Evolutionary conservation across 1,140 invertebrate species (phyloP).

Genomic region (Drosophila arawakana): DNA sequence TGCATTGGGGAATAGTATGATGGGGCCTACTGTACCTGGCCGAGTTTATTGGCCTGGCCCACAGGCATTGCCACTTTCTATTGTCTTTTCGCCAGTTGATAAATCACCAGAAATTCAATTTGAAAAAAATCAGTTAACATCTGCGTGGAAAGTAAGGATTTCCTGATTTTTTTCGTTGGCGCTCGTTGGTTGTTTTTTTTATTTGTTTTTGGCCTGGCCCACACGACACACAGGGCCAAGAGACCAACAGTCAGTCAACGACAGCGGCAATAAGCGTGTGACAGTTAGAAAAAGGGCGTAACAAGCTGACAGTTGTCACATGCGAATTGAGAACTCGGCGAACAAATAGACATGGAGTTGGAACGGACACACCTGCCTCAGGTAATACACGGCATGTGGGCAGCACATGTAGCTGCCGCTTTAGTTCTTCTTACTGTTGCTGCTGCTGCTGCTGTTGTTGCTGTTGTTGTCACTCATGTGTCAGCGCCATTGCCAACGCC

Average conservation of each 20-base stretch:
- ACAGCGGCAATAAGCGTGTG: conserved; percentile 69
- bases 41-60: conserved; percentile 22
- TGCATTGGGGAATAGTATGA: background rate
- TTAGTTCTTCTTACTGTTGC: conserved; percentile 1
- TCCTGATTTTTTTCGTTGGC: background rate
- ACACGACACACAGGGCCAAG: conserved; percentile 22
- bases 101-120: conserved; percentile 72
- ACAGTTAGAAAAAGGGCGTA: conserved; percentile 72
- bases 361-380: conserved; percentile 65
- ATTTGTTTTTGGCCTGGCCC: conserved; percentile 19
- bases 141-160: background rate
- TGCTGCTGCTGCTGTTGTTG: conserved; percentile 12
- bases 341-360: conserved; percentile 27
- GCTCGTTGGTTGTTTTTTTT: background rate
- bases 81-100: conserved; percentile 65
- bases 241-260: conserved; percentile 29
- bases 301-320: conserved; percentile 74
- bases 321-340: conserved; percentile 2
- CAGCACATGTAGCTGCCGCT: conserved; percentile 23
- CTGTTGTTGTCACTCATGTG: conserved; percentile 61
- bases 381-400: conserved; percentile 57
- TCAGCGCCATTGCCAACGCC: conserved; percentile 60
- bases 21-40: conserved; percentile 19
- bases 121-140: conserved; percentile 47
- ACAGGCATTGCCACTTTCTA: conserved; percentile 69